Percentiles rank a stretch among this genome's conserved stretches.
phyloP scores from a whole-genome alignment of 2,888 invertebrate species.

The Athrips mouffetella region DNA sequence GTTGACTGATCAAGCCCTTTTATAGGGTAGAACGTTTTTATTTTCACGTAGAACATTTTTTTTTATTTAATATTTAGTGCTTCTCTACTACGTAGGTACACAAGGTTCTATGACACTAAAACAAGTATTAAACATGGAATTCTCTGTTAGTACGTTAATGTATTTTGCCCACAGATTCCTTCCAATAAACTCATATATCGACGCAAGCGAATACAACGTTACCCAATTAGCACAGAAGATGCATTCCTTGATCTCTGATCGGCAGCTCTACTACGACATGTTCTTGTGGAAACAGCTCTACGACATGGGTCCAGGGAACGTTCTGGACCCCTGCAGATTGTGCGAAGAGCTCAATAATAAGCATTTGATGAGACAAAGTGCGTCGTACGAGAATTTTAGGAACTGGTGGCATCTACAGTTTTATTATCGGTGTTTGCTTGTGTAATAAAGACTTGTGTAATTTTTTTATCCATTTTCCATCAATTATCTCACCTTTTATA shows the following conservation, averaged over 20 bases:
- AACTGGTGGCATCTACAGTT: slow-evolving; percentile 56
- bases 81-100: too few species aligned
- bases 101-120: too few species aligned
- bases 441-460: too few species aligned
- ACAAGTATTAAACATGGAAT: background rate
- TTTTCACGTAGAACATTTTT: too few species aligned
- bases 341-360: slow-evolving; percentile 47
- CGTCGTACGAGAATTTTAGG: slow-evolving; percentile 38
- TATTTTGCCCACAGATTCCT: slow-evolving; percentile 38
- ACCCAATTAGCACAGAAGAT: slow-evolving; percentile 41
- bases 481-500: too few species aligned
- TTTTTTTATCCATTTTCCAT: too few species aligned
- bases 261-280: slow-evolving; percentile 42
- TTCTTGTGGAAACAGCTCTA: slow-evolving; percentile 58
- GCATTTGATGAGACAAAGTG: slow-evolving; percentile 33
- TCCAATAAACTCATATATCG: slow-evolving; percentile 48
- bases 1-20: too few species aligned
- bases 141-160: slow-evolving; percentile 3
- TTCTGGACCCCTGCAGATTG: slow-evolving; percentile 44
- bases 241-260: slow-evolving; percentile 37
- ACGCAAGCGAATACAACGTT: slow-evolving; percentile 35
- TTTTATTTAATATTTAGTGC: too few species aligned
- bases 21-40: too few species aligned
- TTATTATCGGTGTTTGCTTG: background rate
- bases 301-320: slow-evolving; percentile 30